Conservation (phyloP, 2,888 invertebrate genomes). For the Pilophorus perplexus region DNA sequence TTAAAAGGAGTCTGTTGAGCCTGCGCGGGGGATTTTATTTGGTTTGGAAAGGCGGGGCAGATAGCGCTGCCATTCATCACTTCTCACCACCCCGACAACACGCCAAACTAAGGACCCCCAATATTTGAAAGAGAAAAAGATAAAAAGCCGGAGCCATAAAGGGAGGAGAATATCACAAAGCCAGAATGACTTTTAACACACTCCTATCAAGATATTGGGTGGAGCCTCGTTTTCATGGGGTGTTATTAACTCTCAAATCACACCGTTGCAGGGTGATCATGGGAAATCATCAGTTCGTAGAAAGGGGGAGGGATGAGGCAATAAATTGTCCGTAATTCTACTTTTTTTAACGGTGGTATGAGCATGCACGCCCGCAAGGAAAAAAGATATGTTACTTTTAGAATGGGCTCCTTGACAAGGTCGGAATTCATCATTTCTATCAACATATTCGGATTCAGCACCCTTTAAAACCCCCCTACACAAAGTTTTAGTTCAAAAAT, state of each 20-base stretch:
- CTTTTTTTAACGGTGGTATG: no score
- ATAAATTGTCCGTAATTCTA: slow-evolving; percentile 28
- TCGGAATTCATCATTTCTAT: no score
- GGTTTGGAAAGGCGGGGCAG: slow-evolving; percentile 34
- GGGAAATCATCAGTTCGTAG: no score
- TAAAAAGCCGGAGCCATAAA: slow-evolving; percentile 21
- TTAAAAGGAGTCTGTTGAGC: background rate
- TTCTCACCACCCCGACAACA: slow-evolving; percentile 8
- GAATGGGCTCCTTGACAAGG: no score
- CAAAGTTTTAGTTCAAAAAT: no score
- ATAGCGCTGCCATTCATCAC: slow-evolving; percentile 28
- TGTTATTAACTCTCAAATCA: slow-evolving; percentile 37
- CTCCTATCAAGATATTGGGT: slow-evolving; percentile 18
- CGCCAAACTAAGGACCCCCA: no score
- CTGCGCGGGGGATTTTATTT: slow-evolving; percentile 18
- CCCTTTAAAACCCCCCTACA: no score
- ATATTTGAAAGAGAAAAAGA: slow-evolving; percentile 32
- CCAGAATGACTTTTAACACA: slow-evolving; percentile 27
- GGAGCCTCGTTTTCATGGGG: slow-evolving; percentile 15
- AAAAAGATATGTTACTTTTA: no score
- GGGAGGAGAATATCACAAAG: slow-evolving; percentile 32
- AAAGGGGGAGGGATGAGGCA: slow-evolving; percentile 4
- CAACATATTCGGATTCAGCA: no score
- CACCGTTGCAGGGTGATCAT: no score
- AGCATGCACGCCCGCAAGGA: no score